Conservation (phyloP, 1,140 invertebrate genomes). For the Pseudomyrmex sp. region DNA sequence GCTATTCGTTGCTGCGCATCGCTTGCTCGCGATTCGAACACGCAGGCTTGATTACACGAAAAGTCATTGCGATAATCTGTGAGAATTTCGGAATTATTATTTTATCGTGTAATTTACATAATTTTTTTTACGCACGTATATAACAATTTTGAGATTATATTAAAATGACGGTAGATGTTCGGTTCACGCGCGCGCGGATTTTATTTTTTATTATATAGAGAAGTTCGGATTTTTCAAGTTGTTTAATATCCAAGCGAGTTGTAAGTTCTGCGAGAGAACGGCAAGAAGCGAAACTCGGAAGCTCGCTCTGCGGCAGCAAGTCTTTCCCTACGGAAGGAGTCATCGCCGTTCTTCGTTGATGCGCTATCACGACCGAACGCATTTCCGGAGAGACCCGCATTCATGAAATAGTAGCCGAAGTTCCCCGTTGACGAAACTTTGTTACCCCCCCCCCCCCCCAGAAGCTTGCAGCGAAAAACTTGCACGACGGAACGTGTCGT, state of each 20-base stretch:
- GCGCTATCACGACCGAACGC: neutral
- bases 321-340: neutral
- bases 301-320: neutral
- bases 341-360: neutral
- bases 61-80: neutral
- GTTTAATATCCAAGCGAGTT: conserved; percentile 8
- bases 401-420: conserved; percentile 11
- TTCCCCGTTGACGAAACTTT: conserved; percentile 24
- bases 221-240: neutral
- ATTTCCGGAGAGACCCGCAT: neutral
- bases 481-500: conserved; percentile 37
- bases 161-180: too few species aligned
- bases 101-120: neutral
- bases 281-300: neutral
- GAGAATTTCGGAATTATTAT: neutral
- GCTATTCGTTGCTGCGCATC: conserved; percentile 25
- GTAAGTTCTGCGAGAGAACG: neutral
- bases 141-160: too few species aligned
- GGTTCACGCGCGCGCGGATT: neutral
- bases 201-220: neutral
- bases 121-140: neutral
- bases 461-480: conserved; percentile 37
- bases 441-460: conserved; percentile 11
- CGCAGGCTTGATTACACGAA: neutral
- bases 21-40: neutral